These are phyloP conservation scores for Chydorus sphaericus DNA, from an alignment of 2,888 invertebrate genomes.

Conservation along the genomic window DNA sequence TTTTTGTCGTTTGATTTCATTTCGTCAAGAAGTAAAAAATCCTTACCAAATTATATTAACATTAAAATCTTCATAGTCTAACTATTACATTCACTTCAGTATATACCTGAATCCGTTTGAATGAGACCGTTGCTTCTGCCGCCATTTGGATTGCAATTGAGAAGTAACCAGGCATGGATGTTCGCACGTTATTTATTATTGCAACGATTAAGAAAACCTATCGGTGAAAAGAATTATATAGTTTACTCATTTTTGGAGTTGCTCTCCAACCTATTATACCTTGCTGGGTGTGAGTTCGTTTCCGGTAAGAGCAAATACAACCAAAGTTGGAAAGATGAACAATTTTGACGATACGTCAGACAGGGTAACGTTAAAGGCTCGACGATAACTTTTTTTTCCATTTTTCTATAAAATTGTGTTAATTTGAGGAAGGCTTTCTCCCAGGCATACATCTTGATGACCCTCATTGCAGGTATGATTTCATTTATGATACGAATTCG, in stretches of 20 bases:
- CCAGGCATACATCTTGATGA: conserved; percentile 43
- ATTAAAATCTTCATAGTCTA: conserved; percentile 17
- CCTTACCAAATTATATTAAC: conserved; percentile 20
- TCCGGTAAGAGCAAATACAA: conserved; percentile 27
- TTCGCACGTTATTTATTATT: conserved; percentile 63
- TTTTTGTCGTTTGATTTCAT: not conserved
- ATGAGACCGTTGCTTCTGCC: conserved; percentile 62
- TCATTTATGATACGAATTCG: conserved; percentile 38
- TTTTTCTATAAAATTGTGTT: conserved; percentile 7
- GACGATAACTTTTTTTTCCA: conserved; percentile 22
- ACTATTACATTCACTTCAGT: not conserved
- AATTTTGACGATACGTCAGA: conserved; percentile 33
- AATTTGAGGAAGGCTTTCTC: conserved; percentile 36
- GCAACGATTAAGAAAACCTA: conserved; percentile 73
- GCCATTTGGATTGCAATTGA: conserved; percentile 69
- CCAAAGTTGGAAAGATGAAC: conserved; percentile 30
- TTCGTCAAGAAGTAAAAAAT: conserved; percentile 12
- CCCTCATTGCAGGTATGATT: conserved; percentile 37
- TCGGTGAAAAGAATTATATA: conserved; percentile 15
- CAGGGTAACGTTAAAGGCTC: conserved; percentile 29
- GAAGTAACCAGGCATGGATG: conserved; percentile 53
- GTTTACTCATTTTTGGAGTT: not conserved
- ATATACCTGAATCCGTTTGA: conserved; percentile 41
- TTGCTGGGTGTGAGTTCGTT: conserved; percentile 28
- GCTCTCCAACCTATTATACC: conserved; percentile 1